Conservation (phyloP, 2,113 vertebrate genomes). For the Notothenia rossii region DNA sequence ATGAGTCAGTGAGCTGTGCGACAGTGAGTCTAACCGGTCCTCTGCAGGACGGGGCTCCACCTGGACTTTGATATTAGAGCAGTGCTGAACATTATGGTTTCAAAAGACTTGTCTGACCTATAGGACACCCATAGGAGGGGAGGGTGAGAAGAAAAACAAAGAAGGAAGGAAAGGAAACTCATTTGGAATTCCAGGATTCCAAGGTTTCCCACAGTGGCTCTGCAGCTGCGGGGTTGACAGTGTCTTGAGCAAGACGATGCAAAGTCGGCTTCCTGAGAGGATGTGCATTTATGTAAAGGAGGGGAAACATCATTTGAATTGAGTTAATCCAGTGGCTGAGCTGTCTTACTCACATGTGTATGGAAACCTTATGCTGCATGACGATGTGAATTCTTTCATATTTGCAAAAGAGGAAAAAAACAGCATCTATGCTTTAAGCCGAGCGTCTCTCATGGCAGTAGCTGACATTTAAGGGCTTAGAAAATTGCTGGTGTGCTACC, state of each 20-base stretch:
- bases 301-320: constrained; percentile 26
- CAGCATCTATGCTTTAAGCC: neutral
- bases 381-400: neutral
- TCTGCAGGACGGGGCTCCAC: constrained; percentile 64
- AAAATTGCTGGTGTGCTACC: neutral
- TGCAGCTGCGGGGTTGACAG: constrained; percentile 57
- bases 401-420: neutral
- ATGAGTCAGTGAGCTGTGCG: constrained; percentile 74
- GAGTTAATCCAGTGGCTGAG: neutral
- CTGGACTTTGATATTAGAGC: constrained; percentile 63
- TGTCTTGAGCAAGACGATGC: constrained; percentile 52
- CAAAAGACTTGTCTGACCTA: constrained; percentile 47
- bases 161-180: constrained; percentile 50
- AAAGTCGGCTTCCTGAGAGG: constrained; percentile 56
- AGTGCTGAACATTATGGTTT: constrained; percentile 34
- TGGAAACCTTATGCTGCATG: neutral
- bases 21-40: constrained; percentile 74
- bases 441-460: neutral
- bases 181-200: constrained; percentile 60
- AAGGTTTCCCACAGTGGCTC: constrained; percentile 38
- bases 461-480: neutral
- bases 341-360: neutral
- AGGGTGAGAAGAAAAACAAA: constrained; percentile 49
- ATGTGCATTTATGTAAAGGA: constrained; percentile 54
- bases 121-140: constrained; percentile 19